Percentiles rank a stretch among this genome's conserved stretches.
Conservation (phyloP, 2,888 invertebrate genomes). For the Dioctria linearis region DNA sequence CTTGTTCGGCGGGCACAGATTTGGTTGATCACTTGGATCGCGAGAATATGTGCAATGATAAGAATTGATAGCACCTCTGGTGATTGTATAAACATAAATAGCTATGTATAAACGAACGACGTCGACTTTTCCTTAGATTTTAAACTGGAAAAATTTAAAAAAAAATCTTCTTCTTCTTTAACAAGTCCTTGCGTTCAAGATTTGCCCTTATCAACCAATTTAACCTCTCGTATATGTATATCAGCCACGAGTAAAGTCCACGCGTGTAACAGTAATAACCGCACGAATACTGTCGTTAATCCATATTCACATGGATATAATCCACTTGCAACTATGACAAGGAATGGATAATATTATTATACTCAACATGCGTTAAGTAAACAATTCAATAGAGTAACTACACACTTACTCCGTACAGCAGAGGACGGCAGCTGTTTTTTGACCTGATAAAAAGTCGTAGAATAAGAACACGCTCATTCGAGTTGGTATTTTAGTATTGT, state of each 20-base stretch:
- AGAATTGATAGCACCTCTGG: not conserved
- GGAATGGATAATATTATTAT: constrained; percentile 16
- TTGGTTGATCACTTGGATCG: not conserved
- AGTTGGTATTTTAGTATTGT: constrained; percentile 2
- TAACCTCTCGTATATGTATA: not conserved
- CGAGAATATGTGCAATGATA: not conserved
- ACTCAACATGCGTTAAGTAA: not conserved
- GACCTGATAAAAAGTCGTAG: not conserved
- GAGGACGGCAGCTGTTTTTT: not conserved
- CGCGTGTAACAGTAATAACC: not conserved
- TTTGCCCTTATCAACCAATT: constrained; percentile 37
- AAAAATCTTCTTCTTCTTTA: not conserved
- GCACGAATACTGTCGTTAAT: not conserved
- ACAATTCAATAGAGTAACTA: constrained; percentile 8
- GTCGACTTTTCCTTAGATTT: not conserved
- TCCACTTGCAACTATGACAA: not conserved
- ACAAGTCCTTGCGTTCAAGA: constrained; percentile 24
- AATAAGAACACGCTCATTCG: not conserved
- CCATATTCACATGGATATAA: too few species aligned
- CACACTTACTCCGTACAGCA: not conserved
- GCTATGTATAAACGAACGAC: not conserved
- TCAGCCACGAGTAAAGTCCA: constrained; percentile 6
- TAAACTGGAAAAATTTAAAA: not conserved
- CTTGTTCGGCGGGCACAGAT: not conserved
- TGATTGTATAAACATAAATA: not conserved